A percentile compares a stretch with the other conserved stretches of the same genome.
These are phyloP conservation scores for Gnathonemus echidnorhynchus DNA, from an alignment of 2,113 vertebrate genomes.

Conservation along the genomic window DNA sequence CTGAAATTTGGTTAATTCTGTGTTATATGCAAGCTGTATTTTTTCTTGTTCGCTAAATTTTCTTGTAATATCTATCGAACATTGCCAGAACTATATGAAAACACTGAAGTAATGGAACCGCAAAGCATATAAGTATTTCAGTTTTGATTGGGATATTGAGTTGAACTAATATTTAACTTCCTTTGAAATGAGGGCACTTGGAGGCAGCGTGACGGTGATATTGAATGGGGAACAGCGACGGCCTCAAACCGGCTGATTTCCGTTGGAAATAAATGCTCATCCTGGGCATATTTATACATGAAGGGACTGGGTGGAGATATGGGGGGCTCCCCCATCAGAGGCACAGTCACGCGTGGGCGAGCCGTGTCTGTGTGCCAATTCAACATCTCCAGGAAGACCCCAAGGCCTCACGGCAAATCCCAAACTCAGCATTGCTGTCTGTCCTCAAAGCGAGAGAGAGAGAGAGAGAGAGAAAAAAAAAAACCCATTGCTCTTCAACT, in stretches of 20 bases:
- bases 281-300: slow-evolving; percentile 16
- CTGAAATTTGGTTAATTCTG: too few relatives aligned
- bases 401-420: not conserved
- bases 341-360: slow-evolving; percentile 7
- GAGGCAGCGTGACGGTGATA: not conserved
- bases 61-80: not conserved
- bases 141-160: not conserved
- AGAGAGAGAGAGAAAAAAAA: not conserved
- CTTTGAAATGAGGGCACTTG: not conserved
- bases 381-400: slow-evolving; percentile 3
- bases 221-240: not conserved
- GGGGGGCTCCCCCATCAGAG: not conserved
- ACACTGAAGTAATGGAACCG: not conserved
- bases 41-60: not conserved
- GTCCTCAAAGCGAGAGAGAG: not conserved
- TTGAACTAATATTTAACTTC: not conserved
- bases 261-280: not conserved
- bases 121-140: not conserved
- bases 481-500: not conserved
- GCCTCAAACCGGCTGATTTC: not conserved
- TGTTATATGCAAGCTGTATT: not conserved
- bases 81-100: not conserved
- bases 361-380: not conserved
- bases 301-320: not conserved
- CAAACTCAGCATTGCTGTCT: not conserved